These are phyloP conservation scores for Actenoides hombroni DNA, from an alignment of 2,113 vertebrate species.

Conservation along the genomic window DNA sequence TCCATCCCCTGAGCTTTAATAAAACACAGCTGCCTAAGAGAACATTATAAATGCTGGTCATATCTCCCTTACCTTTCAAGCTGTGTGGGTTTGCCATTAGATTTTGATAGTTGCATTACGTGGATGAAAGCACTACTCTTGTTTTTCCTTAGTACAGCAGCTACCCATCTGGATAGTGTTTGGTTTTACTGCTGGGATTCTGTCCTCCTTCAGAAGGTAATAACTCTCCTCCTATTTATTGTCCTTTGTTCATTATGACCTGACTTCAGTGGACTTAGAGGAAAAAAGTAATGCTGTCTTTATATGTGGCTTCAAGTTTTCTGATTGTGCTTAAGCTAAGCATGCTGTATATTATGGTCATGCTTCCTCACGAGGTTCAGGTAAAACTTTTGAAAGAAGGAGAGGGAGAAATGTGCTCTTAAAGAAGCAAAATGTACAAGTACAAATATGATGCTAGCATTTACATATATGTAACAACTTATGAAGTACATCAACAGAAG, in stretches of 20 bases:
- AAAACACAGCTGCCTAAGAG: neutral
- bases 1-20: neutral
- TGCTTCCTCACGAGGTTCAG: neutral
- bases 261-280: neutral
- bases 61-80: accelerated
- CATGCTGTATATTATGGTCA: neutral
- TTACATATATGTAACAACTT: neutral
- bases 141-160: neutral
- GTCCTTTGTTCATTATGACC: neutral
- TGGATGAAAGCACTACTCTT: neutral
- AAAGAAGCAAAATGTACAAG: neutral
- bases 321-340: neutral
- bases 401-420: neutral
- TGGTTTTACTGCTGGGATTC: neutral
- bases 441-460: neutral
- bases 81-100: neutral
- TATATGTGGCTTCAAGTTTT: neutral
- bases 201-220: neutral
- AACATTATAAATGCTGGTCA: neutral
- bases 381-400: neutral
- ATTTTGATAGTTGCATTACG: neutral
- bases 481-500: neutral
- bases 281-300: neutral
- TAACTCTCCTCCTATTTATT: neutral
- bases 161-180: neutral